Base-by-base conservation (phyloP, 1,140 invertebrate genomes). In the Brachionus paranguensis region DNA sequence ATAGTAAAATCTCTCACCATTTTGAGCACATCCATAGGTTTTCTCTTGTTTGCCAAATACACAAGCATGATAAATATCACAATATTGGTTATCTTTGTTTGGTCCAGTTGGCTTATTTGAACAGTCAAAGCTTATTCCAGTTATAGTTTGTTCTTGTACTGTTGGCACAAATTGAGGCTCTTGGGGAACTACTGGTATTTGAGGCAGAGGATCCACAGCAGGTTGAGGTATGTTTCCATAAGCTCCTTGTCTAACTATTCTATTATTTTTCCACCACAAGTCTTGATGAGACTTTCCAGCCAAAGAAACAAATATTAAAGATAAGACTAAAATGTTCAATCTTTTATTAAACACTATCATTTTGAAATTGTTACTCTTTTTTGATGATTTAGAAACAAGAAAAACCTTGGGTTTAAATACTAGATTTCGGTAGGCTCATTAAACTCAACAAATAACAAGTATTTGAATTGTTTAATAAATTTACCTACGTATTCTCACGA, bases 11-110 rank as follows among this genome's bases (percentile, higher is more conserved):
- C 83, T 53, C 17, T 84, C 83, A 4, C 83, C 83, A 20, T 70
- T 45, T 84, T 84, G 83, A 43, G 55, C 27, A 60, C 83, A 84
- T 29, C 29, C 83, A 20, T 74, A 84, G 8, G 83, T 72, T 45
- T 72, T 72, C 47, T 84, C 20, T 43, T 84, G 65, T 74, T 74
- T 47, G 45, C 83, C 83, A 60, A 20, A 65, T 24, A 84, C 43
- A 64, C 83, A 84, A 43, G 83, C 83, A 43, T 84, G 83, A 74
- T 68, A 84, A 45, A 84, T 47, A 41, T 84, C 83, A 84, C 83
- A 84, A 64, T 84, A 84, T 37, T 72, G 24, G 10, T 24, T 14
- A 64, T 84, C 70, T 53, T 72, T 74, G n/a, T 72, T 29, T 27
- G 55, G 83, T 37, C 83, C 83, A 76, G 55, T 72, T 60, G 43